Percentiles rank a stretch among this genome's conserved stretches.
phyloP scores from a whole-genome alignment of 2,113 vertebrate species.

The Lanius ludovicianus region DNA sequence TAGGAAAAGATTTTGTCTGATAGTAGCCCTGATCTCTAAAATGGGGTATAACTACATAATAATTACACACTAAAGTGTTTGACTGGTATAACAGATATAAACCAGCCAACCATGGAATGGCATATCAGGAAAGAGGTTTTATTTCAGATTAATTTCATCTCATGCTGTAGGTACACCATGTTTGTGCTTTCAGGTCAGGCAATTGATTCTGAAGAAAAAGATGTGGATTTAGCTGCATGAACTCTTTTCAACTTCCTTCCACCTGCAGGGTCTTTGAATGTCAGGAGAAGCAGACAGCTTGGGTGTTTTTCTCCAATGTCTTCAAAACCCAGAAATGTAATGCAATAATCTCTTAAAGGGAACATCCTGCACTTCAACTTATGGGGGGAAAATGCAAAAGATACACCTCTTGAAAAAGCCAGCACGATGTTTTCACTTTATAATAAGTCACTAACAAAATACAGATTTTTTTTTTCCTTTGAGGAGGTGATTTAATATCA shows the following conservation, averaged over 20 bases:
- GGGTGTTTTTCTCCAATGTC: background rate
- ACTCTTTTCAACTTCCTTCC: slow-evolving; percentile 44
- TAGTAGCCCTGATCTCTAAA: slow-evolving; percentile 41
- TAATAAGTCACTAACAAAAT: background rate
- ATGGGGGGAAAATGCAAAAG: background rate
- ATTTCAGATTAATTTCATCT: slow-evolving; percentile 13
- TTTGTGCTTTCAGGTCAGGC: background rate
- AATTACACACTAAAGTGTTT: slow-evolving; percentile 32
- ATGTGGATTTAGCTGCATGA: slow-evolving; percentile 37
- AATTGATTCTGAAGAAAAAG: slow-evolving; percentile 7
- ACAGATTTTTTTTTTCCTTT: background rate
- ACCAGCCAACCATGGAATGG: background rate
- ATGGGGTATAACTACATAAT: slow-evolving; percentile 21
- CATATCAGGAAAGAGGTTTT: background rate
- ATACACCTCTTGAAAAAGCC: background rate
- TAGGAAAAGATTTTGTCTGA: slow-evolving; percentile 60
- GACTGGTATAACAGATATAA: background rate
- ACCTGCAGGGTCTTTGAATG: slow-evolving; percentile 22
- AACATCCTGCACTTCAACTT: background rate
- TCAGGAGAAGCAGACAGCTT: slow-evolving; percentile 14
- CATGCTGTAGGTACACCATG: background rate
- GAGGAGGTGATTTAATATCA: background rate
- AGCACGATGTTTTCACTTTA: background rate
- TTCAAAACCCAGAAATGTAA: background rate
- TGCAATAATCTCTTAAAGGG: background rate